Base-by-base conservation (phyloP, 2,888 invertebrate genomes). In the Caenorhabditis imperialis region DNA sequence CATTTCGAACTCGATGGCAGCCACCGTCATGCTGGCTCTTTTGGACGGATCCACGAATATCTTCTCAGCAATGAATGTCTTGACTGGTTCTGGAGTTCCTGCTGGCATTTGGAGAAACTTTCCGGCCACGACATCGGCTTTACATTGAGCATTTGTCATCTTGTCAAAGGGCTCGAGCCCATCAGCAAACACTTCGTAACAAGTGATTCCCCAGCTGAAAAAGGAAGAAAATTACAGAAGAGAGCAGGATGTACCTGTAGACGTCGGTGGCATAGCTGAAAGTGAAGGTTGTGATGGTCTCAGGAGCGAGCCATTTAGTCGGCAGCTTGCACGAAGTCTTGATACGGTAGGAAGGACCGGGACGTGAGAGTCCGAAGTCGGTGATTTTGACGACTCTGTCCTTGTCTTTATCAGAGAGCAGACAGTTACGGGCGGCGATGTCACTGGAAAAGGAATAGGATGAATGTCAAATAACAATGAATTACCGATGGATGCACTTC, bases 291-390 rank as follows among this genome's bases (percentile, higher is more conserved):
- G 35, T 33, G 8, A 77, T 42, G 30, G 30, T 30, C 30, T 30
- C 30, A 30, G 30, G 30, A 7, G 30, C 30, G 7, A 30, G 10
- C 30, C 5, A 70, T 71, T 57, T 75, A 25, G 72, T 71, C 5
- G 78, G 78, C 12, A 78, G 54, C 25, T 73, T 75, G 25, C 60
- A 60, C 20, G 65, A 57, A 5, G 60, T 60, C 25, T 70, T 55
- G 30, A 77, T 51, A n/a, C 57, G 57, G 54, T 78, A 76, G 6
- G 42, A 20, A 7, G 48, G 47, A 0, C 60, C 75, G 30, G 55
- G 51, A 6, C 71, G 55, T 1, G 78, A 78, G n/a, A 78, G 54
- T 12, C 78, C 78, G 44, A 78, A 78, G 44, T 78, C 78, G 1
- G 72, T 58, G 44, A 78, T 69, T 37, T 78, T 78, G 48, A 78